phyloP scores from a whole-genome alignment of 1,140 invertebrate species.

The Rhagoletis pomonella region DNA sequence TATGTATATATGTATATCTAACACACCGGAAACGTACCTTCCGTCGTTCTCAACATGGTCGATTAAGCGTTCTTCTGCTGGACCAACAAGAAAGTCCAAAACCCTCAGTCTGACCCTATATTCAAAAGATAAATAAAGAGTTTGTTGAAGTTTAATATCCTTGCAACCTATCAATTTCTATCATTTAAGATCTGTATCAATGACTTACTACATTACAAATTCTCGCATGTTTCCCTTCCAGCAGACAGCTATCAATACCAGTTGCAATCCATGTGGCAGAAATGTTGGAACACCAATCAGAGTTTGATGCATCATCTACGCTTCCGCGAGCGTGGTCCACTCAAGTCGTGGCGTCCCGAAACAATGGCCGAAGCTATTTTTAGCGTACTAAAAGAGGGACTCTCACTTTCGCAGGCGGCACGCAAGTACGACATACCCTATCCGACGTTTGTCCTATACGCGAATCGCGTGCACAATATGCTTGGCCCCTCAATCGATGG shows the following conservation, averaged over 20 bases:
- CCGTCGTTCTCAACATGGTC: too few relatives aligned
- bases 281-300: constrained; percentile 91
- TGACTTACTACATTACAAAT: constrained; percentile 58
- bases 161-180: too few relatives aligned
- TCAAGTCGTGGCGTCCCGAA: constrained; percentile 95
- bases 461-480: constrained; percentile 96
- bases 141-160: too few relatives aligned
- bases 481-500: constrained; percentile 92
- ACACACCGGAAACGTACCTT: too few relatives aligned
- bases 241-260: constrained; percentile 95
- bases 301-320: constrained; percentile 90
- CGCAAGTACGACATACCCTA: constrained; percentile 95
- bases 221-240: constrained; percentile 68
- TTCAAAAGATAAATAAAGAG: too few relatives aligned
- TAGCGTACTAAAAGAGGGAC: constrained; percentile 90
- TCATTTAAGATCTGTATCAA: neutral
- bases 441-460: constrained; percentile 94
- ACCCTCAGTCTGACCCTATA: too few relatives aligned
- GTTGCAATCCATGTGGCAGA: constrained; percentile 95
- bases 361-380: constrained; percentile 96
- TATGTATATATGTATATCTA: too few relatives aligned
- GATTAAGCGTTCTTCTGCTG: too few relatives aligned
- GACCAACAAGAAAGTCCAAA: too few relatives aligned
- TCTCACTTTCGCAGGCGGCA: constrained; percentile 92
- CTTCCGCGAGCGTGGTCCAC: constrained; percentile 90